Evolutionary conservation across 1,140 invertebrate genomes (phyloP), one percentile per base, ranked within the genome.

Genomic region (Cyclargus thomasi): DNA sequence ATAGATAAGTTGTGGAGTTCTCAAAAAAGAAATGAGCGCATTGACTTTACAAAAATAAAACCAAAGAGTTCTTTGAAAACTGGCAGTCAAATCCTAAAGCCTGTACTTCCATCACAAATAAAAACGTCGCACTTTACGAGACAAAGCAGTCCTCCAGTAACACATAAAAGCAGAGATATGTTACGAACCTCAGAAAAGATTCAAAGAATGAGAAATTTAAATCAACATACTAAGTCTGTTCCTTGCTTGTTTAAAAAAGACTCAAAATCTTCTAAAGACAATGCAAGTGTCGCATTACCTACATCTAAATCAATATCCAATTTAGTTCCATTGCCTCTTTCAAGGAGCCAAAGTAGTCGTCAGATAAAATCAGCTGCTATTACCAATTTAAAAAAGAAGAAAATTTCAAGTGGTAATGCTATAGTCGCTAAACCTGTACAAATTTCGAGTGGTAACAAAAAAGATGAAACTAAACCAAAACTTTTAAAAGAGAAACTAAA

Each of bases 1-100:
- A 73, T 92, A 67, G 90, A 92, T 73, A 91, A 89, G 78, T 67
- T 89, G 39, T 90, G 88, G 88, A 83, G 84, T 75, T 78, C 87
- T 23, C 86, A 90, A 73, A 90, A 88, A 73, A 79, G 88, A 68
- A 90, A 88, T 74, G 88, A 88, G 79, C 74, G 77, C 14, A 87
- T 88, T 29, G 84, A 90, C 68, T 47, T 79, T 64, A 29, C 83
- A 39, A 81, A 87, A 83, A 65, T 74, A 64, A 84, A 77, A 80
- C 64, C 74, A 62, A 83, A 82, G 78, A 83, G 70, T 70, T 70
- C 5, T 65, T 16, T n/a, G 36, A 70, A 67, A 53, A 62, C 59
- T 53, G 57, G 36, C 59, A 36, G 35, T 64, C 23, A 78, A 76
- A 70, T 47, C 55, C 6, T 69, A 71, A 71, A 67, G 10, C 67